phyloP scores from a whole-genome alignment of 2,888 invertebrate genomes.

The Desoria tigrina region DNA sequence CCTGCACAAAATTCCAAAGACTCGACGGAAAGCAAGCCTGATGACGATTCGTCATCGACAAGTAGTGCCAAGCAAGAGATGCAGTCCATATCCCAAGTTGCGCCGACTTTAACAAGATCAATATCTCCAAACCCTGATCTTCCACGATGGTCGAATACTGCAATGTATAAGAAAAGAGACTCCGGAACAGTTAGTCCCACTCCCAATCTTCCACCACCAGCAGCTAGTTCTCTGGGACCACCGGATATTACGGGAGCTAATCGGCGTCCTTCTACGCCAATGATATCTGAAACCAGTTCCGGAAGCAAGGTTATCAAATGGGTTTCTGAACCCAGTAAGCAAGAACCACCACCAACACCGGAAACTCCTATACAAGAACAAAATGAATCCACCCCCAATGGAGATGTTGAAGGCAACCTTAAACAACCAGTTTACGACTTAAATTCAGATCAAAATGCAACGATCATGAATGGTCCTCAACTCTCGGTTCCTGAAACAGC shows the following conservation, averaged over 20 bases:
- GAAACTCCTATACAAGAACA: neutral
- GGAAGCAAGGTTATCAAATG: neutral
- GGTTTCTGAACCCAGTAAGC: neutral
- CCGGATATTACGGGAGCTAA: neutral
- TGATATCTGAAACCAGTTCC: neutral
- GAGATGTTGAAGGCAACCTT: neutral
- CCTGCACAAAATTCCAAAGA: too few relatives aligned
- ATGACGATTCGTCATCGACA: too few relatives aligned
- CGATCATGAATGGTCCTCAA: neutral
- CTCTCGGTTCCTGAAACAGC: neutral
- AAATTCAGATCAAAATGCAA: neutral
- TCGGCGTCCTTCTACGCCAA: neutral
- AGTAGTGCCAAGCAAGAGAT: too few relatives aligned
- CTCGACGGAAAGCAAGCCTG: too few relatives aligned
- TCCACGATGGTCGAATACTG: neutral
- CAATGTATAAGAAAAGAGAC: too few relatives aligned
- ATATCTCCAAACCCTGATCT: neutral
- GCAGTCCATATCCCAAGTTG: too few relatives aligned
- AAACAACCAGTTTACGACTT: neutral
- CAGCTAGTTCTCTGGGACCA: too few relatives aligned
- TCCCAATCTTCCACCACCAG: too few relatives aligned
- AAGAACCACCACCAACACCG: neutral
- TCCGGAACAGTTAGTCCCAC: too few relatives aligned
- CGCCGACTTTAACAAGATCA: neutral
- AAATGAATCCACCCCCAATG: neutral